Base-by-base conservation (phyloP, 2,888 invertebrate genomes). In the Agriopis aurantiaria region DNA sequence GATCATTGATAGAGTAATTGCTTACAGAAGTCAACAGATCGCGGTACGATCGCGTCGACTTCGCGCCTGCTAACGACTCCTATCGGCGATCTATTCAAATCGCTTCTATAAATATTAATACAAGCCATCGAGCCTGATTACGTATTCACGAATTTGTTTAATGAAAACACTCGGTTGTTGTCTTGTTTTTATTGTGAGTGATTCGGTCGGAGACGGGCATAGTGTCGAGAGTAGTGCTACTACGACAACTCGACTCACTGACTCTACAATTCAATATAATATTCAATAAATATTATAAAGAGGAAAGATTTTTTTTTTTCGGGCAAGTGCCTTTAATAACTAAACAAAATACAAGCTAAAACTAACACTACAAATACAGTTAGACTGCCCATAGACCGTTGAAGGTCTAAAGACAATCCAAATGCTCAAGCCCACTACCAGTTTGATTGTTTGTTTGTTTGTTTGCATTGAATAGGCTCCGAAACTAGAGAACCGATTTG, bases 61-160 rank as follows among this genome's bases (percentile, higher is more conserved):
- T 78, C 75, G 75, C 77, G 76, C 78, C 71, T 65, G 78, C 84
- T 84, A 83, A 83, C 85, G 84, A 85, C 84, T 77, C 73, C 75
- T 92, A 92, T 92, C 92, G 79, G 82, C 84, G 86, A 92, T 93
- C 92, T 93, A 92, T 92, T 91, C 91, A 90, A 91, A 91, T 89
- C 83, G 75, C 73, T 78, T 79, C 85, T 88, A 93, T 93, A 88
- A 91, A 93, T 93, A 93, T 93, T 92, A 91, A 92, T 92, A 92
- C 84, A 78, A 89, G 51, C 70, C 70, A 66, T 71, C 51, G 70
- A 71, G 63, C 63, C 55, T 49, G 58, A 71, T 66, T 64, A 71
- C 85, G 85, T 89, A 91, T 90, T 90, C 91, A 90, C 90, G 85
- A 91, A 91, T 91, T 90, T 91, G 90, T 90, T 90, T 90, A 90